Base-by-base conservation (phyloP, 2,113 vertebrate species). In the Cyprichromis sp. region DNA sequence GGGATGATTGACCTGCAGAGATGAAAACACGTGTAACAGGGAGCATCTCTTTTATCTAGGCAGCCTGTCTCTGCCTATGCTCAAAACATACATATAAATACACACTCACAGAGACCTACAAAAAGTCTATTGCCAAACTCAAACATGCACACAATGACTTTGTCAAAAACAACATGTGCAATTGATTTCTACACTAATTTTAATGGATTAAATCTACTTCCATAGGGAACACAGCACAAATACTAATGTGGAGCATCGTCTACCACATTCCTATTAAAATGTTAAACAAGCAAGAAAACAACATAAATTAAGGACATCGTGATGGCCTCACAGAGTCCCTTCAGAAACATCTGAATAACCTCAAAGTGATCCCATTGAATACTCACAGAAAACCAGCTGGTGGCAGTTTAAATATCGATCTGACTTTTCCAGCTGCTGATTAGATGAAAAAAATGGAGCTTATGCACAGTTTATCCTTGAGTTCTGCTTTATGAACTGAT, bases 351-450 rank as follows among this genome's bases (percentile, higher is more conserved):
- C 68, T 40, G 50, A 82, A 85, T 55, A 82, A 66, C 42, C 31
- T 31, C 21, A 7, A 59, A 84, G 71, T 50, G 71, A 78, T 86
- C 19, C 81, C 47, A 91, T 12, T 92, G 93, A 91, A 92, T 94
- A 92, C 81, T 90, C 81, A 84, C 40, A 59, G 59, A 79, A 85
- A 61, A 84, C 84, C 90, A 92, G 91, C 71, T 92, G 92, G 87
- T 21, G 10, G 24, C 16, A 45, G 12, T 52, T 80, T 36, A 88
- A 8, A 81, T 84, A 84, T 88, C 76, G 87, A 94, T 93, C 85
- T 47, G 80, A 91, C 78, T 87, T 54, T 52, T 63, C 10, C 6
- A 89, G 86, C 71, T 55, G 36, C 63, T 85, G 73, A 84, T 91
- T 79, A 66, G n/a, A 78, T 50, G 71, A n/a, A 50, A 76, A 17